Conservation (phyloP, 2,888 invertebrate species). For the Leucania comma region DNA sequence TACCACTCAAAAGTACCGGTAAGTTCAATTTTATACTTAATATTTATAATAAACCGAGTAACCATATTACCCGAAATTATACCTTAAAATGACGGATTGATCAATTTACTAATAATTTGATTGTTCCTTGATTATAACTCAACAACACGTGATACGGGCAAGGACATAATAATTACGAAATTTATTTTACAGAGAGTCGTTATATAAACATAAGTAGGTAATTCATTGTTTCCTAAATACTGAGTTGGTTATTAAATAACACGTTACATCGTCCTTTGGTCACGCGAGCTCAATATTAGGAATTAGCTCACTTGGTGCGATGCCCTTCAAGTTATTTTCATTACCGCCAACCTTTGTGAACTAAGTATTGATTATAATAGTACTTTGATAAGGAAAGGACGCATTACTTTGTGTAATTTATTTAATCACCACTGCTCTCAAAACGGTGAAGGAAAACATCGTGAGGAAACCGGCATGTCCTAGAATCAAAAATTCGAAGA, state of each 20-base stretch:
- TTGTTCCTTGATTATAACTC: conserved; percentile 39
- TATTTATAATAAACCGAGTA: conserved; percentile 29
- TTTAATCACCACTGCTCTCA: too few species aligned
- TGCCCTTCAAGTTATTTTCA: conserved; percentile 54
- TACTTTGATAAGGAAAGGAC: conserved; percentile 16
- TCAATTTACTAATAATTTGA: conserved; percentile 47
- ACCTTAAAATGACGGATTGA: conserved; percentile 31
- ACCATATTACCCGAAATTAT: conserved; percentile 29
- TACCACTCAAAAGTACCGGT: conserved; percentile 25
- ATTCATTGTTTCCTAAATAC: conserved; percentile 67
- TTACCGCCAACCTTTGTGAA: conserved; percentile 8
- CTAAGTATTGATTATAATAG: conserved; percentile 30
- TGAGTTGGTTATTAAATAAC: conserved; percentile 63
- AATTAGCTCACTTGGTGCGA: conserved; percentile 43
- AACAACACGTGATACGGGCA: conserved; percentile 50
- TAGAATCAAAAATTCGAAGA: too few species aligned
- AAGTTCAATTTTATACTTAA: conserved; percentile 5
- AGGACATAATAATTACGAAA: conserved; percentile 60
- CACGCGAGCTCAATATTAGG: conserved; percentile 69
- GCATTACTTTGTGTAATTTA: too few species aligned
- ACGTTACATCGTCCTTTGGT: conserved; percentile 57
- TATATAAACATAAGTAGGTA: conserved; percentile 63
- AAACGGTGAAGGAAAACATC: too few species aligned
- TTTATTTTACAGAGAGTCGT: conserved; percentile 57
- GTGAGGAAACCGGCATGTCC: too few species aligned